Percentiles rank a stretch among this genome's conserved stretches.
These are phyloP conservation scores for Trinectes maculatus DNA, from an alignment of 2,113 vertebrate species.

Conservation along the genomic window DNA sequence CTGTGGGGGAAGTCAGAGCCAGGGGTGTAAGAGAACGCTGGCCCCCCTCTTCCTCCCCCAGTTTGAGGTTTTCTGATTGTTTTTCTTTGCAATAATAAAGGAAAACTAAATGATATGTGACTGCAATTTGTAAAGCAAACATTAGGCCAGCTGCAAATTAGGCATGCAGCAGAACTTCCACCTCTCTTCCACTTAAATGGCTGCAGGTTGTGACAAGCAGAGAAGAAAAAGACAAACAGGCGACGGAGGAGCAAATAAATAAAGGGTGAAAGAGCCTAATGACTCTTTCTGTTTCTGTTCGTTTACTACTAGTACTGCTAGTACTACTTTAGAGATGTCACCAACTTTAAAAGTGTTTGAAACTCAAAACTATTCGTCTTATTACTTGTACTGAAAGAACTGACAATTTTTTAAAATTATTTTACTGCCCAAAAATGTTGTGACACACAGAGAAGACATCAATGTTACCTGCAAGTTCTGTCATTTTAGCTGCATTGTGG, in stretches of 20 bases:
- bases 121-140: slow-evolving; percentile 75
- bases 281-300: not conserved
- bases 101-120: slow-evolving; percentile 74
- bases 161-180: slow-evolving; percentile 51
- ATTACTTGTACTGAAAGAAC: too few species aligned
- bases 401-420: too few species aligned
- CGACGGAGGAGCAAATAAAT: slow-evolving; percentile 2
- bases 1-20: slow-evolving; percentile 45
- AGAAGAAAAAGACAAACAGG: slow-evolving; percentile 14
- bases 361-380: too few species aligned
- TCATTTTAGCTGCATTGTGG: slow-evolving; percentile 69
- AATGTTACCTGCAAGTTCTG: slow-evolving; percentile 25
- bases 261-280: not conserved
- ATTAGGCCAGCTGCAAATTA: slow-evolving; percentile 64
- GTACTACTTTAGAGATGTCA: not conserved
- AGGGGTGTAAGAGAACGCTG: slow-evolving; percentile 37
- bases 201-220: slow-evolving; percentile 39
- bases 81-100: slow-evolving; percentile 71
- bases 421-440: too few species aligned
- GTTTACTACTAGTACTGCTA: not conserved
- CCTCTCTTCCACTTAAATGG: slow-evolving; percentile 45
- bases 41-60: too few species aligned
- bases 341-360: slow-evolving; percentile 1
- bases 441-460: slow-evolving; percentile 37
- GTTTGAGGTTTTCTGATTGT: slow-evolving; percentile 68